Percentiles rank a stretch among this genome's conserved stretches.
Evolutionary conservation across 2,888 invertebrate species (phyloP).

Genomic region (Cerastis leucographa): DNA sequence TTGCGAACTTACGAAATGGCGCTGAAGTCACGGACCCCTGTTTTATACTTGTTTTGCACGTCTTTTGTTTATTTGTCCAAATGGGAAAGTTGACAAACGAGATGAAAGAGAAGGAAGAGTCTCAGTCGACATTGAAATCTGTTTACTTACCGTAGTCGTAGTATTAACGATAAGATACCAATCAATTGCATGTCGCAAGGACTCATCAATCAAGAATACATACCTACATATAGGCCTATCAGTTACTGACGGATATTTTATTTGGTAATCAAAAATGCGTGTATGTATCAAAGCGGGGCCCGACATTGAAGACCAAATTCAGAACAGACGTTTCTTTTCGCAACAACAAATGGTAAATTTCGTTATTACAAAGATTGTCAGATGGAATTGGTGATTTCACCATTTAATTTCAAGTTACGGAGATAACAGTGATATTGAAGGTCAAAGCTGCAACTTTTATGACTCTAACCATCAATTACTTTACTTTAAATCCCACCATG

Average conservation of each 20-base stretch:
- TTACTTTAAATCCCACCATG: no score
- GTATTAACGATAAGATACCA: slow-evolving; percentile 20
- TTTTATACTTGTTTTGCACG: no score
- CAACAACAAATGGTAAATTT: neutral
- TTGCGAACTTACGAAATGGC: no score
- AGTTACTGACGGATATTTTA: neutral
- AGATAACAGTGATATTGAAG: no score
- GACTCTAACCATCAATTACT: no score
- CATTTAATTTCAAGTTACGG: no score
- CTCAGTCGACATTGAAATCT: slow-evolving; percentile 23
- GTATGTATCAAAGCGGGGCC: neutral
- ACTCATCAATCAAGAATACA: slow-evolving; percentile 3
- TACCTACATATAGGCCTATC: neutral
- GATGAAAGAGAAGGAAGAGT: no score
- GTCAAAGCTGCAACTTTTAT: no score
- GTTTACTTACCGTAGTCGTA: slow-evolving; percentile 4
- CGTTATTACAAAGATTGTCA: no score
- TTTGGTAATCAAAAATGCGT: slow-evolving; percentile 6
- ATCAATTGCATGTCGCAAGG: slow-evolving; percentile 23
- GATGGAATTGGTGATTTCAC: neutral
- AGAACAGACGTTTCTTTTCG: neutral
- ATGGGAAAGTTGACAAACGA: no score
- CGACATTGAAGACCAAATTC: neutral
- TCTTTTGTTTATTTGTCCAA: no score
- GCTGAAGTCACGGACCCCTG: no score